Evolutionary conservation across 2,797 vertebrate genomes (phyloP).

Genomic region (Poecilia gillii): DNA sequence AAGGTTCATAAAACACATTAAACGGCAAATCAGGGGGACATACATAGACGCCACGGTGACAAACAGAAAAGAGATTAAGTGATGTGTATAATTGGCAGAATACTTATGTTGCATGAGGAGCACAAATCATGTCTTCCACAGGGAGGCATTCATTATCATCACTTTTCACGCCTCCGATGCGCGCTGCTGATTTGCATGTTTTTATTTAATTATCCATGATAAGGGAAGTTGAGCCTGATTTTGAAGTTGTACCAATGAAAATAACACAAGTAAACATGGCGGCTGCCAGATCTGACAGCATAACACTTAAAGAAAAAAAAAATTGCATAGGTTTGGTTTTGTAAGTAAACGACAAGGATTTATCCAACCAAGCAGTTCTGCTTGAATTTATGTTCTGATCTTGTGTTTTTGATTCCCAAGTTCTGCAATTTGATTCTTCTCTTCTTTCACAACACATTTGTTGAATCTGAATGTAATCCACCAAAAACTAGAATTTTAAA

Average conservation of each 20-base stretch:
- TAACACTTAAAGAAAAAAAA: background rate
- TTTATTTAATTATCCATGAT: conserved; percentile 23
- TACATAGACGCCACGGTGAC: conserved; percentile 17
- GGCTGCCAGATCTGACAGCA: background rate
- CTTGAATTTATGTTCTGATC: background rate
- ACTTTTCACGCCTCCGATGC: conserved; percentile 10
- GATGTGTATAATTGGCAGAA: conserved; percentile 24
- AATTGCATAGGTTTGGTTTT: background rate
- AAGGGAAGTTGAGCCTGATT: conserved; percentile 8
- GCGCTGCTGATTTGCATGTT: conserved; percentile 19
- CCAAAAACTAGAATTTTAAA: background rate
- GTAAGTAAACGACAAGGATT: background rate
- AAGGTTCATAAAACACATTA: conserved; percentile 42
- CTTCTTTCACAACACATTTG: background rate
- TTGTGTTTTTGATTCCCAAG: background rate
- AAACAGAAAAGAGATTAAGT: conserved; percentile 29
- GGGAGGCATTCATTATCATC: conserved; percentile 25
- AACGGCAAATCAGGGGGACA: conserved; percentile 19
- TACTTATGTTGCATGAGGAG: conserved; percentile 18
- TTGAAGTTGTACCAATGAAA: background rate
- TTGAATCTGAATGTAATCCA: background rate
- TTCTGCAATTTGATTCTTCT: background rate
- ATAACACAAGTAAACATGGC: background rate
- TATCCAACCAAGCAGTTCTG: background rate
- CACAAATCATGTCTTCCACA: conserved; percentile 27